Base-by-base conservation (phyloP, 2,113 vertebrate genomes). In the Tragelaphus scriptus region DNA sequence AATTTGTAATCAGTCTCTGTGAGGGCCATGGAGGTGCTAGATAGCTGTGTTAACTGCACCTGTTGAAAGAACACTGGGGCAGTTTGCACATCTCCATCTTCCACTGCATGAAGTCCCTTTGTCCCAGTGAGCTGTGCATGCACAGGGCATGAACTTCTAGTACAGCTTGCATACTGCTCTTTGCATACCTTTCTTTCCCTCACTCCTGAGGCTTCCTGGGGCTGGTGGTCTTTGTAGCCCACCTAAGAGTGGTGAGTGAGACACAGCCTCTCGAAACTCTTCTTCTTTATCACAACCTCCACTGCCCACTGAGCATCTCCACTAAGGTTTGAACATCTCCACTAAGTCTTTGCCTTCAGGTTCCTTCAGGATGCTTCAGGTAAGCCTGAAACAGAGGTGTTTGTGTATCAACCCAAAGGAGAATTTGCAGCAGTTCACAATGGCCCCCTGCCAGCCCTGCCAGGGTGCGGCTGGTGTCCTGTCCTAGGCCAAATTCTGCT, bases 101-200 rank as follows among this genome's bases (percentile, higher is more conserved):
- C 56, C 10, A 32, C 32, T 30, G 25, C 5, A 9, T 26, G 0
- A 4, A 5, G 49, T 44, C 23, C 28, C 5, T 6, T 44, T 32
- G 28, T 4, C n/a, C 77, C 6, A 2, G 11, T 2, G 2, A 32
- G 17, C 65, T 14, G 2, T 6, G 32, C 1, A 0, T 6, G 61
- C 21, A 21, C 25, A 51, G 58, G 8, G 47, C 7, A 12, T 3
- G 25, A 2, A 17, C 40, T 15, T 30, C 25, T 44, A 25, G 26
- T 3, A 7, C 26, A 59, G 16, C 10, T 44, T 40, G 21, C 23
- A 14, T 0, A 3, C 44, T 49, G 44, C 81, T 25, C 0, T 55
- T 23, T 49, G 71, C 30, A 9, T 21, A 10, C 44, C 53, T 79
- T 55, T 79, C 8, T 2, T 26, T 56, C 11, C 49, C 30, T 47